phyloP scores from a whole-genome alignment of 2,113 vertebrate genomes.

The Pedetes capensis region DNA sequence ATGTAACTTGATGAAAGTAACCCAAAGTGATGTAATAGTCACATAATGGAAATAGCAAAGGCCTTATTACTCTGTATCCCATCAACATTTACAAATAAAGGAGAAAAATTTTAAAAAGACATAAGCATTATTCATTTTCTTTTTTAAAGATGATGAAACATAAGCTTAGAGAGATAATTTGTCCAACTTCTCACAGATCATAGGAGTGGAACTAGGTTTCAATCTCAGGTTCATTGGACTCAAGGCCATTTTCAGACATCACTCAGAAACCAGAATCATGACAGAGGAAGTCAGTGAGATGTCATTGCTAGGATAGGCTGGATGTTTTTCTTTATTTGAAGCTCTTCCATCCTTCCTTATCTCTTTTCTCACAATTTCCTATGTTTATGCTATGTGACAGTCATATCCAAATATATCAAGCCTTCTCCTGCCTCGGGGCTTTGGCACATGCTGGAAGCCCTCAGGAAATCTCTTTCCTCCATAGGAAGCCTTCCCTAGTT shows the following conservation, averaged over 20 bases:
- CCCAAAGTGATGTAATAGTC: too few relatives aligned
- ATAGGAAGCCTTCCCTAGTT: accelerated
- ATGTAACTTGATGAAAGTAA: too few relatives aligned
- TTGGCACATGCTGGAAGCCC: background rate
- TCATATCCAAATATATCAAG: background rate
- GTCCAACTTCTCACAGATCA: background rate
- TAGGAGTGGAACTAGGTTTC: background rate
- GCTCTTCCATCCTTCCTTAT: background rate
- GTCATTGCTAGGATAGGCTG: background rate
- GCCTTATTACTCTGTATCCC: too few relatives aligned
- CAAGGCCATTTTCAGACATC: background rate
- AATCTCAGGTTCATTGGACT: background rate
- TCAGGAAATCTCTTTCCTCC: background rate
- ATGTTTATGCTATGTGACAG: background rate
- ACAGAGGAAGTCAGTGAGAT: background rate
- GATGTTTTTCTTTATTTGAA: background rate
- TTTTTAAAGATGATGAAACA: background rate
- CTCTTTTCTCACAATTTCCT: background rate
- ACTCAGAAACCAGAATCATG: background rate
- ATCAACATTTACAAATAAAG: too few relatives aligned
- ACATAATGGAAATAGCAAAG: too few relatives aligned
- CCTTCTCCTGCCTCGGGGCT: background rate
- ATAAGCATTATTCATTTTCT: background rate
- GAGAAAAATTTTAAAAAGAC: too few relatives aligned
- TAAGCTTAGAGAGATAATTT: background rate